phyloP scores from a whole-genome alignment of 2,888 invertebrate genomes.

The Trissonchulus sp. region DNA sequence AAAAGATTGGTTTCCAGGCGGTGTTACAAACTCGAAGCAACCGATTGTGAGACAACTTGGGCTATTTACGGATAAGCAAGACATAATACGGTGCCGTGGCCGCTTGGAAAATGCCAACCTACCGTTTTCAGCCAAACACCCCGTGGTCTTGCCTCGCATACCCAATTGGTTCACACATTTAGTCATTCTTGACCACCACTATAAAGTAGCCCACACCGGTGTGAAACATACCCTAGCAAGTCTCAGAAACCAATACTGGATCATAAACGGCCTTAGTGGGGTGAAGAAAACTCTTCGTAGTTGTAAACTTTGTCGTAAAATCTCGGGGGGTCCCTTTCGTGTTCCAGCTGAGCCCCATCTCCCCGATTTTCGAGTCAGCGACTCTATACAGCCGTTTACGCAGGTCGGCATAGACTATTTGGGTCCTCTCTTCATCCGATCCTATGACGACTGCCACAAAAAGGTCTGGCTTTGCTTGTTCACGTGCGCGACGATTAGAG shows the following conservation, averaged over 20 bases:
- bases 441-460: not conserved
- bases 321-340: not conserved
- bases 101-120: not conserved
- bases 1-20: not conserved
- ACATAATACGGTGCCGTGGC: not conserved
- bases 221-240: not conserved
- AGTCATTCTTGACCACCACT: not conserved
- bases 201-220: not conserved
- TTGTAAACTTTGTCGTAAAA: not conserved
- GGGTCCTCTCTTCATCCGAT: not conserved
- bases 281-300: not conserved
- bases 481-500: conserved; percentile 23
- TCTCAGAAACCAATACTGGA: not conserved
- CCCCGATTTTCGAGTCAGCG: not conserved
- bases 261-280: not conserved
- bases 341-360: not conserved
- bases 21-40: not conserved
- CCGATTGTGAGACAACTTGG: not conserved
- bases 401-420: conserved; percentile 2
- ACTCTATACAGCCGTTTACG: not conserved
- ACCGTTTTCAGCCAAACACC: not conserved
- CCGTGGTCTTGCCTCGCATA: not conserved
- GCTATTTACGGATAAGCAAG: not conserved
- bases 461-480: conserved; percentile 26
- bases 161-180: not conserved